These are phyloP conservation scores for Silurus glanis DNA, from an alignment of 2,113 vertebrate genomes.

Conservation along the genomic window DNA sequence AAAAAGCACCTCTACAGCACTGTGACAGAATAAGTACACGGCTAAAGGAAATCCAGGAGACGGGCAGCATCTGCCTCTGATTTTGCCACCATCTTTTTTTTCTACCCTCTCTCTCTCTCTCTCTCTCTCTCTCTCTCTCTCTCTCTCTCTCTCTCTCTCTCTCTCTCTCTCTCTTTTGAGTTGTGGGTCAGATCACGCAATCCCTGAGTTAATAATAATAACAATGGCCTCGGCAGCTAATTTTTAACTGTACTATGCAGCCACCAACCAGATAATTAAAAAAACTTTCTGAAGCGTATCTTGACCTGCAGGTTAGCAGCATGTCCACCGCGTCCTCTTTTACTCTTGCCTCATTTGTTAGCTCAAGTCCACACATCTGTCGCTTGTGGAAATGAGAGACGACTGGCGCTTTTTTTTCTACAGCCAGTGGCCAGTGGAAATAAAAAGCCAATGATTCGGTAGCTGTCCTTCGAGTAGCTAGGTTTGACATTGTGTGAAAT, in stretches of 20 bases:
- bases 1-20: background rate
- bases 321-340: background rate
- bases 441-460: background rate
- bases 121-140: too few species aligned
- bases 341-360: background rate
- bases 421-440: background rate
- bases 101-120: background rate
- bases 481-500: background rate
- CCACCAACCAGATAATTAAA: background rate
- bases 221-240: background rate
- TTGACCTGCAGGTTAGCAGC: background rate
- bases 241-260: constrained; percentile 1
- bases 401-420: too few species aligned
- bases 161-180: background rate
- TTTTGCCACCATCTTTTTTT: background rate
- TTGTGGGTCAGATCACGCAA: background rate
- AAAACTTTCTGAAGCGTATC: background rate
- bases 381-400: constrained; percentile 5
- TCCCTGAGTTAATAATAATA: background rate
- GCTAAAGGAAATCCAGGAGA: background rate
- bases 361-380: background rate
- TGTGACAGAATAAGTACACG: background rate
- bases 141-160: background rate
- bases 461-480: background rate
- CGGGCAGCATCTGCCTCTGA: background rate